Conservation (phyloP, 2,113 vertebrate genomes). For the Suricata suricatta region DNA sequence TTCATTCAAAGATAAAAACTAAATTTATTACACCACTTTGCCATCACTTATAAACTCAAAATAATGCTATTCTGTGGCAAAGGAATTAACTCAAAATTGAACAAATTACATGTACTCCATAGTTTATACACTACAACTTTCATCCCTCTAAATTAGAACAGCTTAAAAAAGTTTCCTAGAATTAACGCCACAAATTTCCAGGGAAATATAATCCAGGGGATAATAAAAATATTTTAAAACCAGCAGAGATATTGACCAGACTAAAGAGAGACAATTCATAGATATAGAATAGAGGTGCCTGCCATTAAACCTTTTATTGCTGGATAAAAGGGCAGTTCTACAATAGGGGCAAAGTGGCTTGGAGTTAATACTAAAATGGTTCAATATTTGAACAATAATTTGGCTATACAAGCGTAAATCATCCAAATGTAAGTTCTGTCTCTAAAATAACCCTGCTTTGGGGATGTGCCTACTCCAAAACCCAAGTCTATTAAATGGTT, state of each 20-base stretch:
- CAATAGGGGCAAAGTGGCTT: not conserved
- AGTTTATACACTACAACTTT: not conserved
- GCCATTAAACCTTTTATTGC: not conserved
- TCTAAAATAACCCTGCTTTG: not conserved
- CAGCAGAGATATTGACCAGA: not conserved
- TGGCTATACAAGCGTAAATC: not conserved
- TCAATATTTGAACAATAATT: not conserved
- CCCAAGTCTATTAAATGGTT: not conserved
- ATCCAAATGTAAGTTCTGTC: not conserved
- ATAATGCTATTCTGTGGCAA: not conserved
- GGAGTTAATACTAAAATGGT: not conserved
- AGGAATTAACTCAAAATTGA: not conserved
- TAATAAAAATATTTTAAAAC: not conserved
- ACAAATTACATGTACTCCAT: not conserved
- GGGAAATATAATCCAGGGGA: not conserved
- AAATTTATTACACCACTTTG: not conserved
- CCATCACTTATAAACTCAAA: not conserved
- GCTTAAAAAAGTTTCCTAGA: not conserved
- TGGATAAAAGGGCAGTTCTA: not conserved
- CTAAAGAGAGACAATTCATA: not conserved
- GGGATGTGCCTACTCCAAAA: not conserved
- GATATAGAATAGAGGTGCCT: not conserved
- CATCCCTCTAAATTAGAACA: not conserved
- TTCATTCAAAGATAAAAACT: not conserved
- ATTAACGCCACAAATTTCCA: not conserved